These are phyloP conservation scores for Pluvianellus socialis DNA, from an alignment of 2,113 vertebrate genomes.

Conservation along the genomic window DNA sequence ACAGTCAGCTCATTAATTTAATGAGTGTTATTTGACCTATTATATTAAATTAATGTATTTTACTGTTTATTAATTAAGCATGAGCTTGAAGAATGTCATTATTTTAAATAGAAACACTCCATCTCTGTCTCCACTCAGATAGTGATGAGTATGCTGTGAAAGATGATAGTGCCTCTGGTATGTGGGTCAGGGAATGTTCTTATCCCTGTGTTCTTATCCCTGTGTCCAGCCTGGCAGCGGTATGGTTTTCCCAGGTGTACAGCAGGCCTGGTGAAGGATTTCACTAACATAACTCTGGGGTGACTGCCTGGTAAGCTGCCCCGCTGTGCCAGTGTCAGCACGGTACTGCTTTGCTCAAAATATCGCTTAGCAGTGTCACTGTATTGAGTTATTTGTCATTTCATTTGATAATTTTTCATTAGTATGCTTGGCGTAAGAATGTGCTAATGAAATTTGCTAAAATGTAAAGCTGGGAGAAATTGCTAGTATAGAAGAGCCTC, in stretches of 20 bases:
- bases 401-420: not conserved
- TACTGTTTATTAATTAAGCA: slow-evolving; percentile 27
- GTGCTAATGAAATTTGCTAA: slow-evolving; percentile 16
- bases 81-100: not conserved
- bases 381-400: not conserved
- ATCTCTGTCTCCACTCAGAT: not conserved
- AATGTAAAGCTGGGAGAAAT: slow-evolving; percentile 4
- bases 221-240: not conserved
- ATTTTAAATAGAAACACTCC: not conserved
- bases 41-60: not conserved
- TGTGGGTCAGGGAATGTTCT: fast-evolving
- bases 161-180: not conserved
- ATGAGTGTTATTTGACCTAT: not conserved
- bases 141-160: not conserved
- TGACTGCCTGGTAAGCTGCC: not conserved
- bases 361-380: not conserved
- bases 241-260: not conserved
- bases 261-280: not conserved
- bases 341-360: not conserved
- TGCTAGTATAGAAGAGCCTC: not conserved
- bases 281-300: not conserved
- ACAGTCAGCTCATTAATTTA: not conserved
- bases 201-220: not conserved
- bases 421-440: not conserved
- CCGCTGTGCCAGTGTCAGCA: not conserved